These are phyloP conservation scores for Callitettix versicolor DNA, from an alignment of 1,140 invertebrate species.

Conservation along the genomic window DNA sequence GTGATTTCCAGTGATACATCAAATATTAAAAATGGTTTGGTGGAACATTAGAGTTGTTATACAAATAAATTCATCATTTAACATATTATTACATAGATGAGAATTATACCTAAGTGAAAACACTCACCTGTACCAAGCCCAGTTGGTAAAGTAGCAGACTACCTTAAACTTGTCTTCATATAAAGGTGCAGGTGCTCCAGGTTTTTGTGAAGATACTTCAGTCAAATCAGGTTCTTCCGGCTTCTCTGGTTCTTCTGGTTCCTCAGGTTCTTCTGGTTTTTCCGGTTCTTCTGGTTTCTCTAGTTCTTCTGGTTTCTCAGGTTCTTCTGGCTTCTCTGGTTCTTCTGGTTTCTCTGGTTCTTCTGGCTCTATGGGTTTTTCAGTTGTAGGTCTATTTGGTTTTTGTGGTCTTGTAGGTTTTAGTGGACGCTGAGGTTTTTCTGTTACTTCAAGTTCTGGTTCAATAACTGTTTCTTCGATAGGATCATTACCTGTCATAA, in stretches of 20 bases:
- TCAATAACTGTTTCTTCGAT: no score
- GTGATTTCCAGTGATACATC: no score
- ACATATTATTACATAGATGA: no score
- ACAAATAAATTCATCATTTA: no score
- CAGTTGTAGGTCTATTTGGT: no score
- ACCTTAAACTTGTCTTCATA: slow-evolving; percentile 41
- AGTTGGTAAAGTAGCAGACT: slow-evolving; percentile 59
- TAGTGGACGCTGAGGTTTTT: background rate
- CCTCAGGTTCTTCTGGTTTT: background rate
- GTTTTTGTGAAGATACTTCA: background rate
- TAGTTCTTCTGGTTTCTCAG: slow-evolving; percentile 3
- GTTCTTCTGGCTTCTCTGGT: background rate
- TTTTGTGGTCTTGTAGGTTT: background rate
- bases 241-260: background rate
- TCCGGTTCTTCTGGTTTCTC: slow-evolving; percentile 10
- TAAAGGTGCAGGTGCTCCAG: background rate
- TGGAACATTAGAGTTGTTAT: no score
- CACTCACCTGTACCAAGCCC: slow-evolving; percentile 59
- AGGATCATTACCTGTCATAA: no score
- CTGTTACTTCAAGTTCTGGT: no score
- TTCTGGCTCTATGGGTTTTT: background rate
- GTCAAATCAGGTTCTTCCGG: background rate
- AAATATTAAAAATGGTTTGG: no score
- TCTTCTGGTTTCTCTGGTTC: slow-evolving; percentile 3
- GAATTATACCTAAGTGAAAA: no score